Conservation (phyloP, 2,797 vertebrate genomes). For the Anableps anableps region DNA sequence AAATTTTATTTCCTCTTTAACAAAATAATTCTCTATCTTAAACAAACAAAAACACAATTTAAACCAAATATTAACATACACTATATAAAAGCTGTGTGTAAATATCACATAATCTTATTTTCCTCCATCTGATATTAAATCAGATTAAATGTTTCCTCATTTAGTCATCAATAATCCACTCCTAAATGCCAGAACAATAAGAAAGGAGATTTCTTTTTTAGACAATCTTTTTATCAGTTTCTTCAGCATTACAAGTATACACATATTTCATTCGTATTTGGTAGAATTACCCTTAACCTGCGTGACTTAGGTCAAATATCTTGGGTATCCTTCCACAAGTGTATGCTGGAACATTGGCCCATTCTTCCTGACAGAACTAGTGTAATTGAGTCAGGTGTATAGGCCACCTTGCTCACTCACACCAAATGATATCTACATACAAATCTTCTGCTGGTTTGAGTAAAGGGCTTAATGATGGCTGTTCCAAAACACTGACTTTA, state of each 20-base stretch:
- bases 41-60: background rate
- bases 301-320: background rate
- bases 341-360: too few relatives aligned
- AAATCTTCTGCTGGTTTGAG: background rate
- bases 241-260: background rate
- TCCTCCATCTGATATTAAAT: background rate
- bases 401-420: background rate
- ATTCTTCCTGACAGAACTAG: background rate
- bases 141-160: background rate
- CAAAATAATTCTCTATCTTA: background rate
- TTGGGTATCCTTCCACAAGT: background rate
- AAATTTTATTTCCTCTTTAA: constrained; percentile 5
- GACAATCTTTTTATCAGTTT: background rate
- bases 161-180: too few relatives aligned
- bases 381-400: background rate
- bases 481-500: background rate
- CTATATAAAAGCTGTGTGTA: background rate
- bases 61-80: background rate
- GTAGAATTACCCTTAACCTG: background rate
- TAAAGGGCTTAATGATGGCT: background rate
- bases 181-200: background rate
- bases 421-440: background rate
- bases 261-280: background rate
- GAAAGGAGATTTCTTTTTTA: background rate
- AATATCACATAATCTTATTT: background rate